Evolutionary conservation across 2,113 vertebrate genomes (phyloP), one percentile per base, ranked within the genome.

Genomic region (Phasianus colchicus): DNA sequence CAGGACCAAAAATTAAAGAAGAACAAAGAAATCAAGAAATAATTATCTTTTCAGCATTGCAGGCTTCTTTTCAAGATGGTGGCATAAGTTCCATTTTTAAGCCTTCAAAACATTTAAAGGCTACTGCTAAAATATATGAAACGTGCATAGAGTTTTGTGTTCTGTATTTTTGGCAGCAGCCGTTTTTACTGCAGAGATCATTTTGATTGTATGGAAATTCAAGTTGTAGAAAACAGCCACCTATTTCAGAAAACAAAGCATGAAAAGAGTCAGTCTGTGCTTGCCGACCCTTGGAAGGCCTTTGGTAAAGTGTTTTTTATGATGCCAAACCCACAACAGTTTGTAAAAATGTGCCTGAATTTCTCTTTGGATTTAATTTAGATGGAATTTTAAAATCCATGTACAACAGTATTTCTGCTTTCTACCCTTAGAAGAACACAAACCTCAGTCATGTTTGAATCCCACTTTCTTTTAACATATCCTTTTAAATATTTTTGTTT

Each of bases 401-500:
- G 27, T 24, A 64, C 50, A 55, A 83, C 72, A 92, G 58, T 17
- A 43, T 73, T 79, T 81, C 38, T 86, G 50, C 73, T 64, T 88
- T 52, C 48, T 91, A 64, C 66, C 72, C 82, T 55, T 81, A 81
- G 57, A 86, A 89, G 91, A 91, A 83, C 43, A 86, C 60, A 82
- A 92, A 75, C 71, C 95, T 89, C 50, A 71, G 85, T 82, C 72
- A 77, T 82, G 75, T 74, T 94, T 71, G 77, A 89, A 86, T 93
- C 60, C 34, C 2, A 13, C 2, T 16, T 65, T 79, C 83, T 89
- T 91, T 81, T 38, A 83, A 91, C 85, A 90, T 91, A 69, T 84
- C 63, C 83, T 95, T 95, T 93, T 83, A 93, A 95, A 86, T 89
- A 81, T 90, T 96, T 97, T 95, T 95, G 90, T 96, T 96, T 95